phyloP scores from a whole-genome alignment of 2,797 vertebrate genomes.

The Urocyon cinereoargenteus region DNA sequence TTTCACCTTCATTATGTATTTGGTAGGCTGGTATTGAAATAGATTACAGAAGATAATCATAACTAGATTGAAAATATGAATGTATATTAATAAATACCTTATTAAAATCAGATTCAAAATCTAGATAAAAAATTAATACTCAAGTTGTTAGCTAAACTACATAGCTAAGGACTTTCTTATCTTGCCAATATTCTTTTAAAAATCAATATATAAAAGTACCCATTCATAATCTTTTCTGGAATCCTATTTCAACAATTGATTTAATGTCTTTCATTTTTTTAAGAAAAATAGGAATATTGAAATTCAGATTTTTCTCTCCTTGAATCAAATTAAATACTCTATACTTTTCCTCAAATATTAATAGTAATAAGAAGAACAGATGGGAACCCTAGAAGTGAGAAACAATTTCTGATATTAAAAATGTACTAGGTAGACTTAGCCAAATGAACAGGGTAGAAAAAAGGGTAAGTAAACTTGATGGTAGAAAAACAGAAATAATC shows the following conservation, averaged over 20 bases:
- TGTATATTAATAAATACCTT: background rate
- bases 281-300: background rate
- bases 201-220: background rate
- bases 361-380: background rate
- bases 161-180: background rate
- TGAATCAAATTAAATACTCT: background rate
- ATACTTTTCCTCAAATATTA: constrained; percentile 9
- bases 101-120: background rate
- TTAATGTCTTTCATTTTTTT: background rate
- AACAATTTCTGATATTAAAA: background rate
- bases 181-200: background rate
- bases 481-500: background rate
- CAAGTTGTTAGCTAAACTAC: background rate
- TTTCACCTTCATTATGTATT: background rate
- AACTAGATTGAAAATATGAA: background rate
- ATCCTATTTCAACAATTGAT: background rate
- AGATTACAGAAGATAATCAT: background rate
- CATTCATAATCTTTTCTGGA: background rate
- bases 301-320: background rate
- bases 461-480: background rate
- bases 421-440: background rate
- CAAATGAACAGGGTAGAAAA: background rate
- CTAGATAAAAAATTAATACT: background rate
- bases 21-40: background rate
- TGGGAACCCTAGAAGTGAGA: background rate